Conservation (phyloP, 53 echinoderm and acorn worm genomes). For the Holothuria scabra region DNA sequence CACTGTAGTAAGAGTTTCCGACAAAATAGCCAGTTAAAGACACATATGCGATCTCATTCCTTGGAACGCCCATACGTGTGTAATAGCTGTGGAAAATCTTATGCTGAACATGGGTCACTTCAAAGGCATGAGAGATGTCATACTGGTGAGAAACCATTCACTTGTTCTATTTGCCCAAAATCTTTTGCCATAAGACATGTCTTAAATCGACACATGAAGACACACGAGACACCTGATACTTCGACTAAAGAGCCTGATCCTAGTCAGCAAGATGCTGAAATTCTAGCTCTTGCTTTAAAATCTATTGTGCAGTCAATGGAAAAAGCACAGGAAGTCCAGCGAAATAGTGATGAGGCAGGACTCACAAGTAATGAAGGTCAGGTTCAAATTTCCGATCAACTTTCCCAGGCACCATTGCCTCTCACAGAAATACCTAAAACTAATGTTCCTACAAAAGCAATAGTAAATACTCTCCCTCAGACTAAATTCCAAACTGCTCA, state of each 20-base stretch:
- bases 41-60: constrained; percentile 37
- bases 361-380: not conserved
- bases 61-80: constrained; percentile 36
- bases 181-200: constrained; percentile 24
- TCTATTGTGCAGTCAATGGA: constrained; percentile 36
- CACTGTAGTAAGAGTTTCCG: constrained; percentile 22
- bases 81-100: constrained; percentile 17
- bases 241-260: not conserved
- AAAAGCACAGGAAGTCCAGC: constrained; percentile 3
- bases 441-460: not conserved
- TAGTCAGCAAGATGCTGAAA: constrained; percentile 22
- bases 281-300: constrained; percentile 26
- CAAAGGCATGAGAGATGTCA: constrained; percentile 34
- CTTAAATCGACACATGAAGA: constrained; percentile 31
- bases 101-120: constrained; percentile 17
- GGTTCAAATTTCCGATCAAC: not conserved
- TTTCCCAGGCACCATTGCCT: not conserved
- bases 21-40: constrained; percentile 45
- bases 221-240: not conserved
- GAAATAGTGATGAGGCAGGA: not conserved
- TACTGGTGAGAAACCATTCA: constrained; percentile 37
- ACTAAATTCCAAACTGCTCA: constrained; percentile 27
- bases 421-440: not conserved
- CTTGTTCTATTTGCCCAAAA: constrained; percentile 30
- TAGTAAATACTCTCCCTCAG: not conserved